Percentiles rank a stretch among this genome's conserved stretches.
These are phyloP conservation scores for Opisthograptis luteolata DNA, from an alignment of 2,888 invertebrate species.

Conservation along the genomic window DNA sequence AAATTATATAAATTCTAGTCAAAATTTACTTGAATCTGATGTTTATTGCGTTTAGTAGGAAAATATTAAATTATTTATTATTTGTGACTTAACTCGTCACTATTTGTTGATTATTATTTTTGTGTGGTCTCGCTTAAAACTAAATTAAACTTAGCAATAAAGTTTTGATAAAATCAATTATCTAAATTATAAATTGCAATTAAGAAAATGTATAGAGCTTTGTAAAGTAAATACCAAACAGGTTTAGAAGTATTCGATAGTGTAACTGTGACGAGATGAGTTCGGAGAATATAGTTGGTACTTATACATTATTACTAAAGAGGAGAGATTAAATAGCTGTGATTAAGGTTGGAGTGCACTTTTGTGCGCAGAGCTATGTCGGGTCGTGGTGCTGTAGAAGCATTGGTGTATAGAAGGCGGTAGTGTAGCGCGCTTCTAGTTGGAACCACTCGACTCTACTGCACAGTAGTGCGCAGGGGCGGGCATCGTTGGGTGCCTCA, in stretches of 20 bases:
- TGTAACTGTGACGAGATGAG: conserved; percentile 61
- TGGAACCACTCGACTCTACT: conserved; percentile 1
- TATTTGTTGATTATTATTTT: conserved; percentile 57
- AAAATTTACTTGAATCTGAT: conserved; percentile 72
- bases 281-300: conserved; percentile 59
- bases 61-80: conserved; percentile 56
- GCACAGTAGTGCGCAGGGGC: not conserved
- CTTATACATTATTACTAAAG: conserved; percentile 60
- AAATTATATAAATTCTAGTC: conserved; percentile 72
- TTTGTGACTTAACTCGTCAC: conserved; percentile 55
- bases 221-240: conserved; percentile 80
- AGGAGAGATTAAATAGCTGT: conserved; percentile 82
- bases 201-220: conserved; percentile 84
- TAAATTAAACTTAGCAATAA: conserved; percentile 73
- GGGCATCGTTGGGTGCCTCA: conserved; percentile 34
- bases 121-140: conserved; percentile 69
- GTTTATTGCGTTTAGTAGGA: conserved; percentile 53
- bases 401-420: not conserved
- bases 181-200: conserved; percentile 79
- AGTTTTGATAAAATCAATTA: conserved; percentile 83
- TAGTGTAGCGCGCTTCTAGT: conserved; percentile 29
- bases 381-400: conserved; percentile 29
- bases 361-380: conserved; percentile 74
- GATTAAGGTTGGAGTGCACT: conserved; percentile 76
- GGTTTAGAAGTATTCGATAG: conserved; percentile 74